A percentile compares a stretch with the other conserved stretches of the same genome.
Conservation (phyloP, 37 sponge, comb jelly and placozoan species). For the Halisarca cf. caerulea region DNA sequence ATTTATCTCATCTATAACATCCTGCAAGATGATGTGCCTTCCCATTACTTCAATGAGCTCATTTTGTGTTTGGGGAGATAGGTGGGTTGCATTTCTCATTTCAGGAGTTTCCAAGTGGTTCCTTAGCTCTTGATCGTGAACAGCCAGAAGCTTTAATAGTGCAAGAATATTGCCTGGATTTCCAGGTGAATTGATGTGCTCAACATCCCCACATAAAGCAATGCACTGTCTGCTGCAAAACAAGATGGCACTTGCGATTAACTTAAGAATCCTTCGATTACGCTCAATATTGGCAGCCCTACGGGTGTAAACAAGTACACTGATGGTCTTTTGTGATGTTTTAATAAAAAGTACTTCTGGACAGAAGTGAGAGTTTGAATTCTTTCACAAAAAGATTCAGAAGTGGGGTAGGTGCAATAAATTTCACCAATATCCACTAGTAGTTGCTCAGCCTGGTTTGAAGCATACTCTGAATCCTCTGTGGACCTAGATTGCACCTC, state of each 20-base stretch:
- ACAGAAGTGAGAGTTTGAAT: too few species aligned
- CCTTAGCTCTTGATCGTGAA: constrained; percentile 10
- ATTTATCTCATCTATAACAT: constrained; percentile 15
- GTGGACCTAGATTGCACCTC: too few species aligned
- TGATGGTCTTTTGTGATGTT: constrained; percentile 2
- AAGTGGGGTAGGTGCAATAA: too few species aligned
- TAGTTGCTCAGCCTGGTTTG: too few species aligned
- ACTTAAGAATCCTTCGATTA: constrained; percentile 14
- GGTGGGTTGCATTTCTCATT: constrained; percentile 25
- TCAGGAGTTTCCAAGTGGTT: constrained; percentile 25
- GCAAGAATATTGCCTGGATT: constrained; percentile 52
- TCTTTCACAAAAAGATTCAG: too few species aligned
- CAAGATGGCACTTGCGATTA: constrained; percentile 24
- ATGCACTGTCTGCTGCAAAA: constrained; percentile 45
- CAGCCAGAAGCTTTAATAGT: constrained; percentile 23
- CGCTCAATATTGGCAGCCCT: not conserved
- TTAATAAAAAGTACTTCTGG: too few species aligned
- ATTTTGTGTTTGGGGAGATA: constrained; percentile 41
- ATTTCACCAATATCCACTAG: too few species aligned
- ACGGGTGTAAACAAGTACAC: not conserved
- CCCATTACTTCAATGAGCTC: constrained; percentile 43
- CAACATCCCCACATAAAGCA: constrained; percentile 42
- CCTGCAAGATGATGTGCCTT: constrained; percentile 31
- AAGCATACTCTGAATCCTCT: too few species aligned
- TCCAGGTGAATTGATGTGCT: constrained; percentile 5